Base-by-base conservation (phyloP, 1,140 invertebrate genomes). In the Carposina sasakii region DNA sequence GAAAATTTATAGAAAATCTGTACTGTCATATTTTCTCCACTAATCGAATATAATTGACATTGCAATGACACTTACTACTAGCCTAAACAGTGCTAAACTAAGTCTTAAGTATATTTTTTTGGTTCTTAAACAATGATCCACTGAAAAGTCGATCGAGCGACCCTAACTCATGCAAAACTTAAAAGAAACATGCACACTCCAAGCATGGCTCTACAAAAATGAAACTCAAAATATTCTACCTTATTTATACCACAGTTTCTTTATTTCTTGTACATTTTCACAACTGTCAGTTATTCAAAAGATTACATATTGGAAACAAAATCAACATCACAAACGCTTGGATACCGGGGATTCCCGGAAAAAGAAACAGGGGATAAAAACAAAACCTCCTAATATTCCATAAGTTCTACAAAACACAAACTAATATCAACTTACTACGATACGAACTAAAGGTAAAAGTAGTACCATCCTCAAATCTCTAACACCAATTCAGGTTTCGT, bases 41-140 rank as follows among this genome's bases (percentile, higher is more conserved):
- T 83, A 83, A 72, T 81, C 70, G 60, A 76, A 81, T 83, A 83
- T 83, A 83, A 83, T 83, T 83, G 79, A 83, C 79, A 79, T 83
- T 67, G 73, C 77, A 69, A 77, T 76, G 75, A 83, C 71, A 75
- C 75, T 81, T 78, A 81, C 76, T 83, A 77, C 68, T 79, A 81
- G 54, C 64, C 78, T 82, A 79, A 60, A 76, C 56, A 69, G 70
- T 76, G 76, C 76, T 81, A 81, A 69, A 69, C 69, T 77, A 76
- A 67, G 57, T 54, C 75, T 81, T 76, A 82, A 43, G 68, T 65
- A 65, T 57, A 57, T 58, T 63, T 46, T 68, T 67, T 81, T 78
- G 74, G 74, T 78, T 79, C 71, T 67, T 71, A 75, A 59, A 55
- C 37, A 50, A 58, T 56, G 45, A 52, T 57, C 52, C 56, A 51